A percentile compares a stretch with the other conserved stretches of the same genome.
These are phyloP conservation scores for Vireo altiloquus DNA, from an alignment of 2,113 vertebrate genomes.

Conservation along the genomic window DNA sequence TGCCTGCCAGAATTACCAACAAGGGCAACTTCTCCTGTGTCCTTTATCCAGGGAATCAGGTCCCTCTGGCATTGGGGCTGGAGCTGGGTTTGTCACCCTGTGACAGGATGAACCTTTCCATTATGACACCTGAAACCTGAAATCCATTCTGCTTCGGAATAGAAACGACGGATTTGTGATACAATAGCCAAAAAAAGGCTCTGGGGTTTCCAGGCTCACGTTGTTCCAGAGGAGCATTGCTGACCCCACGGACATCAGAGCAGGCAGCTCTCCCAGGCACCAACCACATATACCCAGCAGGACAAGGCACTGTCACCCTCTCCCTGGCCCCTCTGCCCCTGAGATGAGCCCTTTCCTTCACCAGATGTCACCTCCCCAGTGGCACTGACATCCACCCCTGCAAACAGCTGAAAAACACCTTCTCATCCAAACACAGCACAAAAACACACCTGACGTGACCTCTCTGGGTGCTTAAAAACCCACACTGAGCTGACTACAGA, in stretches of 20 bases:
- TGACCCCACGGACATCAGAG: rapidly evolving
- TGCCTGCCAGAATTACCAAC: rapidly evolving
- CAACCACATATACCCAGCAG: rapidly evolving
- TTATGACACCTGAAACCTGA: neutral
- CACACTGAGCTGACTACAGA: neutral
- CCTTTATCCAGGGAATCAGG: rapidly evolving
- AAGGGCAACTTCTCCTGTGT: rapidly evolving
- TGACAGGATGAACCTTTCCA: neutral
- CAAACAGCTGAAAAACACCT: neutral
- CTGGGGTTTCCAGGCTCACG: neutral
- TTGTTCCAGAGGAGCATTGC: rapidly evolving
- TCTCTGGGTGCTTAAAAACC: neutral
- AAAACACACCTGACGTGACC: rapidly evolving
- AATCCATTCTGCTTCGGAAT: rapidly evolving
- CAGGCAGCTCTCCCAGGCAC: neutral
- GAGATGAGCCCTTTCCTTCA: rapidly evolving
- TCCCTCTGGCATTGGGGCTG: rapidly evolving
- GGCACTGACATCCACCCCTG: neutral
- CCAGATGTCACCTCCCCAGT: rapidly evolving
- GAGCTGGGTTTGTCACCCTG: neutral
- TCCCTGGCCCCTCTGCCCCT: neutral
- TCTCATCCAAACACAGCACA: neutral
- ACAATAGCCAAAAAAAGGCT: rapidly evolving
- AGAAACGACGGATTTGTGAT: neutral
- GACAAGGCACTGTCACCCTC: rapidly evolving